Evolutionary conservation across 2,888 invertebrate species (phyloP), one percentile per base, ranked within the genome.

Genomic region (Galeopsomyia nigrocyanea): DNA sequence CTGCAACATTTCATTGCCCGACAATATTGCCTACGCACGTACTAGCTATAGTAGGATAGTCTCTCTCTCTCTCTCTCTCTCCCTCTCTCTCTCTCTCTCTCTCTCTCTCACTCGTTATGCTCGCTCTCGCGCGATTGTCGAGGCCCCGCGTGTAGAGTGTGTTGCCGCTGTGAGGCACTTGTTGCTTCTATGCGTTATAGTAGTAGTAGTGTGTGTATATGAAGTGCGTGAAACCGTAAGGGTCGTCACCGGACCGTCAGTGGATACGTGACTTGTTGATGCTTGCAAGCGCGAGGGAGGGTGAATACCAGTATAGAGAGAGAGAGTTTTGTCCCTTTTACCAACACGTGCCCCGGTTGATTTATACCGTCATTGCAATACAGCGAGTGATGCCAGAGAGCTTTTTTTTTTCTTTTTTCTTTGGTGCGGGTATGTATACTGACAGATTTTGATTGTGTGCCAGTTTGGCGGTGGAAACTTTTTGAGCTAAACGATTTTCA

Each of bases 211-310:
- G 62, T 62, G 65, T 75, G 74, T 71, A 58, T 62, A 71, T 69
- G 73, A 70, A 71, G 49, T 65, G 60, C 51, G 64, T 47, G 55
- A 51, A 39, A 63, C 50, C 75, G 70, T 81, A 83, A 84, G 84
- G 79, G 79, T 73, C 77, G 79, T 80, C 80, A 78, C 77, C 80
- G 78, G 77, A 71, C 78, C 76, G 76, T 77, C 74, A 72, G 79
- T 79, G 76, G 77, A 77, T 78, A 78, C 76, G 78, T 77, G 78
- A 77, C 78, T 76, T 75, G 75, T 76, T 76, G 69, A 51, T 70
- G 71, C 61, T 64, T 22, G 73, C 51, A 17, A 26, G 67, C 60
- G 61, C 19, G 55, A 10, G 13, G 39, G 17, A n/a, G 64, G n/a
- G 72, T 51, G 19, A n/a, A 63, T 63, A 60, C n/a, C 26, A 22